Evolutionary conservation across 1,140 invertebrate species (phyloP).

Genomic region (Macrotrachela quadricornifera): DNA sequence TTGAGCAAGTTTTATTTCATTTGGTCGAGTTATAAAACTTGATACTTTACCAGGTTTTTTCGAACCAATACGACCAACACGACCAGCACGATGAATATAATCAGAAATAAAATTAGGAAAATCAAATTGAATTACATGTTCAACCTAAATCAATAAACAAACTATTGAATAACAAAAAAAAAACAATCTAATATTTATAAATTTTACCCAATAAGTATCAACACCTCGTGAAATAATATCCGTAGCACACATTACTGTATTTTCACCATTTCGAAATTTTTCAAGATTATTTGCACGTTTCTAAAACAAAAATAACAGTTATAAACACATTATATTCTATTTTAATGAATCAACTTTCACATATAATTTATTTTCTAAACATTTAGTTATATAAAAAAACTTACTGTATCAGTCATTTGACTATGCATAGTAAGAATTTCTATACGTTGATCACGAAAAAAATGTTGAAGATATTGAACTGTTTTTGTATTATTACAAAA

Average conservation of each 20-base stretch:
- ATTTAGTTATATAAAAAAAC: too few relatives aligned
- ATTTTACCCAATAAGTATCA: conserved; percentile 48
- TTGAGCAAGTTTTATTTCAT: too few relatives aligned
- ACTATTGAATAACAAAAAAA: neutral
- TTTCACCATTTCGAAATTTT: conserved; percentile 44
- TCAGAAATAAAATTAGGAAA: conserved; percentile 67
- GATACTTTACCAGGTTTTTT: too few relatives aligned
- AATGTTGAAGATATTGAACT: conserved; percentile 1
- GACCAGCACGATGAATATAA: conserved; percentile 71
- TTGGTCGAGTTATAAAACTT: too few relatives aligned
- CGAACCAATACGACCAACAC: conserved; percentile 45
- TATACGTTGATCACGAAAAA: conserved; percentile 6
- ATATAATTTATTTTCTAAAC: too few relatives aligned
- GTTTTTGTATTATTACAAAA: conserved; percentile 4
- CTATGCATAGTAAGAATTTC: neutral
- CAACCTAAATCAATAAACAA: conserved; percentile 35
- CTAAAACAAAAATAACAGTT: conserved; percentile 7
- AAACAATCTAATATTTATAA: neutral
- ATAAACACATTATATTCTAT: neutral
- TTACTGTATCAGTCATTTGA: neutral
- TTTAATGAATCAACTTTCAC: too few relatives aligned
- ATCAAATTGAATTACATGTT: conserved; percentile 73
- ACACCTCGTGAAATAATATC: conserved; percentile 68
- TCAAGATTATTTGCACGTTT: conserved; percentile 45
- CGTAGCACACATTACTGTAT: conserved; percentile 53